These are phyloP conservation scores for Sphaeramia orbicularis DNA, from an alignment of 2,797 vertebrate species.

Conservation along the genomic window DNA sequence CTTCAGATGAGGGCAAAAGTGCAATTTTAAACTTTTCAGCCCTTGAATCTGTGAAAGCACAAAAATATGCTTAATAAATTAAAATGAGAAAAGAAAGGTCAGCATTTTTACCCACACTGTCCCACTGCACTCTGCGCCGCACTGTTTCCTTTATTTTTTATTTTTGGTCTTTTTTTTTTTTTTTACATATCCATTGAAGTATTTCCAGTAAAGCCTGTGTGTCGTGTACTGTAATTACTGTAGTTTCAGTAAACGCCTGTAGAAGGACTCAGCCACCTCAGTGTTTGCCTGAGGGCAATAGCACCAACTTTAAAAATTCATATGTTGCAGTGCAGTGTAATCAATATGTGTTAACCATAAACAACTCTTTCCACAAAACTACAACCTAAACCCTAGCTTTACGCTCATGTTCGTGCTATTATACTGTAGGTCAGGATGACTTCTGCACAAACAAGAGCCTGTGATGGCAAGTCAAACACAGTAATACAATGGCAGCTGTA, in stretches of 20 bases:
- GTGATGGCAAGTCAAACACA: neutral
- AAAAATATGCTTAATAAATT: neutral
- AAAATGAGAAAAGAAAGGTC: slow-evolving; percentile 1
- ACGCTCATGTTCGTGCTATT: slow-evolving; percentile 2
- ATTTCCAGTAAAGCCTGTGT: slow-evolving; percentile 18
- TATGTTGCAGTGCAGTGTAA: slow-evolving; percentile 38
- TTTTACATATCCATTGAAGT: neutral
- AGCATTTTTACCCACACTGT: slow-evolving; percentile 20
- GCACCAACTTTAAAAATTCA: slow-evolving; percentile 58
- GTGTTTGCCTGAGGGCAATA: slow-evolving; percentile 43
- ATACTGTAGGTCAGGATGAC: neutral
- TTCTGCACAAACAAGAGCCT: neutral
- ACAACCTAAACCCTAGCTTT: slow-evolving; percentile 8
- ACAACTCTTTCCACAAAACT: slow-evolving; percentile 19
- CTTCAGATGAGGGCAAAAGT: neutral
- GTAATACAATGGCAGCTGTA: neutral
- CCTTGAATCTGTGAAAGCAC: slow-evolving; percentile 1
- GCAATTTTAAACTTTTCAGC: slow-evolving; percentile 16
- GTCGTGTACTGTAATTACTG: slow-evolving; percentile 43
- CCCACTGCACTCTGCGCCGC: neutral
- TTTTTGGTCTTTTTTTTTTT: too few species aligned
- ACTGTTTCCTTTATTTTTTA: neutral
- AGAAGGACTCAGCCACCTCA: slow-evolving; percentile 21
- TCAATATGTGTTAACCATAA: slow-evolving; percentile 41
- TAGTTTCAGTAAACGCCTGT: slow-evolving; percentile 48